A percentile compares a stretch with the other conserved stretches of the same genome.
Conservation (phyloP, 2,888 invertebrate genomes). For the Acronicta leporina region DNA sequence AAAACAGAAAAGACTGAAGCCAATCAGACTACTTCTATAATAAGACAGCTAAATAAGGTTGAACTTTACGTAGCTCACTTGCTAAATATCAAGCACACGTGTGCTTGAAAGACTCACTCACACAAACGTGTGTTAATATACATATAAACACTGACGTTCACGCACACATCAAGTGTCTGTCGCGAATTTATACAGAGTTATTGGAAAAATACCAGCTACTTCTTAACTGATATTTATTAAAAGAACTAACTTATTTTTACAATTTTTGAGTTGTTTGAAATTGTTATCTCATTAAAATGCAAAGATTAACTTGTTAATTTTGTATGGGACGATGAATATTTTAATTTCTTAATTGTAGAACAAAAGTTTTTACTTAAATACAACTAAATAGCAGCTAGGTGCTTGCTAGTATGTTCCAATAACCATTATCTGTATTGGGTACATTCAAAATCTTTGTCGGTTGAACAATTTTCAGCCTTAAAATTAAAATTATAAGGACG, state of each 20-base stretch:
- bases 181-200: not conserved
- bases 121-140: not conserved
- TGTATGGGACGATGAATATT: not conserved
- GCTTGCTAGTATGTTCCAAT: not conserved
- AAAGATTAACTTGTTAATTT: not conserved
- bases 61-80: not conserved
- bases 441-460: not conserved
- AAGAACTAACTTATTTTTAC: too few species aligned
- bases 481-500: too few species aligned
- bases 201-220: not conserved
- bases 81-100: not conserved
- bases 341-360: not conserved
- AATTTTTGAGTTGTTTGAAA: too few species aligned
- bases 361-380: not conserved
- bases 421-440: slow-evolving; percentile 9
- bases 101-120: not conserved
- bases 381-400: not conserved
- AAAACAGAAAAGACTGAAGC: too few species aligned
- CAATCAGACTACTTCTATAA: not conserved
- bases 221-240: not conserved
- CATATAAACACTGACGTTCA: not conserved
- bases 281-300: not conserved
- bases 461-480: too few species aligned
- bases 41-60: not conserved
- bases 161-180: not conserved